Base-by-base conservation (phyloP, 2,797 vertebrate species). In the Gambelia wislizenii region DNA sequence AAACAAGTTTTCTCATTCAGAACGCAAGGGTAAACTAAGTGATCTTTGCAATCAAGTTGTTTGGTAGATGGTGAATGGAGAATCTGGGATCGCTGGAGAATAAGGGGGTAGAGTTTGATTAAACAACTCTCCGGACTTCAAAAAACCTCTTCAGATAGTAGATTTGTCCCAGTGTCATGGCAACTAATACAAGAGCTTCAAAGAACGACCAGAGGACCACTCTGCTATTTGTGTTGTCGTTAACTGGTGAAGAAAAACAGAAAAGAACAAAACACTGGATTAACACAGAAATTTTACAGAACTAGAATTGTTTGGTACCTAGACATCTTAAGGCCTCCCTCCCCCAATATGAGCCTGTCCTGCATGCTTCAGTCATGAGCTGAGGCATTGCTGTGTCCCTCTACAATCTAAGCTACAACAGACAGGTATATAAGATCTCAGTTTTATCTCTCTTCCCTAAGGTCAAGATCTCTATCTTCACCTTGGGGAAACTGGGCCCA, bases 91-190 rank as follows among this genome's bases (percentile, higher is more conserved):
- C 90, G 89, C 90, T 84, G 70, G 70, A 89, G 52, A 44, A 33
- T 20, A 36, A 49, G 7, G 36, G 7, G 22, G 6, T 2, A 8
- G 30, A 52, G 93, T 93, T 91, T 83, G 93, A 94, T 97, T 98
- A 99, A 94, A 99, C 99, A 91, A 99, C 98, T 97, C 99, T 98
- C 94, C 98, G 98, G 94, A 99, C 99, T 98, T 99, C 99, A 83
- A 99, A 99, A 98, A 99, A 99, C 97, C 99, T 98, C 98, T 99
- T 99, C 98, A 99, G 98, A 94, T 99, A 99, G 98, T 99, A 99
- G 98, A 99, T 99, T 97, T 99, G 99, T 98, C 99, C 99, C 83
- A 99, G 97, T 89, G 99, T 99, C 99, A 99, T 99, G 92, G 99
- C 99, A 95, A 99, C 98, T 95, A 99, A 97, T 96, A 99, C 99